Conservation (phyloP, 2,888 invertebrate genomes). For the Coelinius sp. region DNA sequence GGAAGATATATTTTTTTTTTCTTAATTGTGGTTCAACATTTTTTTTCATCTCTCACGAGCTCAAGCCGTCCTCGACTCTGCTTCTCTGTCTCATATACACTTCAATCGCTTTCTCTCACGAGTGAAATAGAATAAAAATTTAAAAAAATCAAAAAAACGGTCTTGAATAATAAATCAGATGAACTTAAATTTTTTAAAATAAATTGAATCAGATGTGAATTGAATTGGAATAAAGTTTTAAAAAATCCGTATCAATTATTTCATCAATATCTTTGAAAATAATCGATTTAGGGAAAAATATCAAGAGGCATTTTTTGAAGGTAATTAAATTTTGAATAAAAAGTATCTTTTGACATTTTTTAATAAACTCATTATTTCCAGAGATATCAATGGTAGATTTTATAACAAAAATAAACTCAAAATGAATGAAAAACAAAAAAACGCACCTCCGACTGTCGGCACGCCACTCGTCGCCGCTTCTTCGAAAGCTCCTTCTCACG, state of each 20-base stretch:
- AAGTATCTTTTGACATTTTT: neutral
- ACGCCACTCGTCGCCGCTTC: slow-evolving; percentile 68
- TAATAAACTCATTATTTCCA: neutral
- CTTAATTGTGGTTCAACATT: neutral
- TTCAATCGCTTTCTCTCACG: neutral
- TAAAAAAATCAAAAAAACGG: neutral
- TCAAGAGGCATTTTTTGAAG: too few species aligned
- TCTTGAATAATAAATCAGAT: neutral
- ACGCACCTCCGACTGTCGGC: slow-evolving; percentile 70
- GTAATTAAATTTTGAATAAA: too few species aligned
- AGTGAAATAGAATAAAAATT: neutral
- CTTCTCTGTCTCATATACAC: neutral
- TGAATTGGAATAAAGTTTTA: neutral
- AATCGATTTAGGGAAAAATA: too few species aligned
- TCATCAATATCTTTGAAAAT: neutral
- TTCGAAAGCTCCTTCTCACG: slow-evolving; percentile 66
- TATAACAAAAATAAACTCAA: neutral
- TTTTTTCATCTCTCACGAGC: neutral
- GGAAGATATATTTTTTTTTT: neutral
- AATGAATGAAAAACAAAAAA: slow-evolving; percentile 37
- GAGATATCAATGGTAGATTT: neutral
- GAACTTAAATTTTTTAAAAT: neutral
- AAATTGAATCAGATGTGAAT: neutral
- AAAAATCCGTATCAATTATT: neutral
- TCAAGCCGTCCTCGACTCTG: slow-evolving; percentile 23